These are phyloP conservation scores for Pituophis catenifer DNA, from an alignment of 2,113 vertebrate species.

Conservation along the genomic window DNA sequence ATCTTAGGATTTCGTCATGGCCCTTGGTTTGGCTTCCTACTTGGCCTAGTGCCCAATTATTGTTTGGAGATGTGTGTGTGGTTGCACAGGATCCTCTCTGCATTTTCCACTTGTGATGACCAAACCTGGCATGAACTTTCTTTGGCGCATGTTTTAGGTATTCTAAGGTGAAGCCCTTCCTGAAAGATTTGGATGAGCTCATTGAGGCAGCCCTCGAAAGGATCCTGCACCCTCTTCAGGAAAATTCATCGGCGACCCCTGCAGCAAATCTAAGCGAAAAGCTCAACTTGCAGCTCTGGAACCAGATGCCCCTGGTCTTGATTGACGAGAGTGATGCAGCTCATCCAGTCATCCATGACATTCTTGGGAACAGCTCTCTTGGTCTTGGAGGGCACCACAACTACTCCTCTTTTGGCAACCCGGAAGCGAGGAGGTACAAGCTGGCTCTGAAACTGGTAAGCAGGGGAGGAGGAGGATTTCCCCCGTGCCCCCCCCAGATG, in stretches of 20 bases:
- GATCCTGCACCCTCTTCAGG: slow-evolving; percentile 58
- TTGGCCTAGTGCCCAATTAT: not conserved
- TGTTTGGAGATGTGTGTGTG: not conserved
- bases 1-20: not conserved
- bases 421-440: slow-evolving; percentile 61
- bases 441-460: slow-evolving; percentile 77
- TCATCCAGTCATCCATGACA: slow-evolving; percentile 58
- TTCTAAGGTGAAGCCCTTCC: slow-evolving; percentile 64
- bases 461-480: not conserved
- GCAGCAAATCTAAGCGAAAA: slow-evolving; percentile 2
- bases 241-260: fast-evolving
- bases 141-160: slow-evolving; percentile 58
- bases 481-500: not conserved
- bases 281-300: slow-evolving; percentile 67
- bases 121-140: not conserved
- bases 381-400: fast-evolving
- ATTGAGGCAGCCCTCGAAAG: slow-evolving; percentile 64
- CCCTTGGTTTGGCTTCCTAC: not conserved
- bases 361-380: slow-evolving; percentile 55
- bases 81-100: not conserved
- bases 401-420: fast-evolving
- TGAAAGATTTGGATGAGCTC: slow-evolving; percentile 74
- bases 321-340: slow-evolving; percentile 65
- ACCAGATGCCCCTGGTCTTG: slow-evolving; percentile 74
- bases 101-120: not conserved